phyloP scores from a whole-genome alignment of 2,888 invertebrate species.

The Oligia strigilis region DNA sequence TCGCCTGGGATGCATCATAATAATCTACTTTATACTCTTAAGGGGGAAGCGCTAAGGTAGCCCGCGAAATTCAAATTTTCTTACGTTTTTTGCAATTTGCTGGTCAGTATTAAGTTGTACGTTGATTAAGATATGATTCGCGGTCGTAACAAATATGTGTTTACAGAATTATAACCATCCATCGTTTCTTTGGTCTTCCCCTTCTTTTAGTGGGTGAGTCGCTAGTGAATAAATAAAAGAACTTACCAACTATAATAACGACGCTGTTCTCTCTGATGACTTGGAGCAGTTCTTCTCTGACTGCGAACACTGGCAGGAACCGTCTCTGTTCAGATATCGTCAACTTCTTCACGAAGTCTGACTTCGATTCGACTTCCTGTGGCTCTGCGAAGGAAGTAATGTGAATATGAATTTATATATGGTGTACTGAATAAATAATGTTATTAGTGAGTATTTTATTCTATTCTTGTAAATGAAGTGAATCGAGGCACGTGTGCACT shows the following conservation, averaged over 20 bases:
- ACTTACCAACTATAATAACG: constrained; percentile 96
- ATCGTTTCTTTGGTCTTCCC: too few species aligned
- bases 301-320: constrained; percentile 98
- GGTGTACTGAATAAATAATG: not conserved
- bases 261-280: constrained; percentile 98
- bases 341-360: constrained; percentile 96
- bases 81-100: too few species aligned
- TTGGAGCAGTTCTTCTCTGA: constrained; percentile 97
- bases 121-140: too few species aligned
- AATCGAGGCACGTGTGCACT: too few species aligned
- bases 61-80: too few species aligned
- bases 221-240: not conserved
- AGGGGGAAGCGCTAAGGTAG: too few species aligned
- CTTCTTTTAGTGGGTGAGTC: not conserved
- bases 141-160: too few species aligned
- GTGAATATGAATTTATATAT: not conserved
- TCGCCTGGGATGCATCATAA: constrained; percentile 90
- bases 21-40: not conserved
- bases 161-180: too few species aligned
- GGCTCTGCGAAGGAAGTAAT: constrained; percentile 88
- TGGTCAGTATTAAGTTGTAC: too few species aligned
- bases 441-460: too few species aligned
- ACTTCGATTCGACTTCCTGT: constrained; percentile 86
- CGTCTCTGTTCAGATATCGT: constrained; percentile 96
- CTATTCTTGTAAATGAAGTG: not conserved